These are phyloP conservation scores for Ylistrum balloti DNA, from an alignment of 1,140 invertebrate genomes.

Conservation along the genomic window DNA sequence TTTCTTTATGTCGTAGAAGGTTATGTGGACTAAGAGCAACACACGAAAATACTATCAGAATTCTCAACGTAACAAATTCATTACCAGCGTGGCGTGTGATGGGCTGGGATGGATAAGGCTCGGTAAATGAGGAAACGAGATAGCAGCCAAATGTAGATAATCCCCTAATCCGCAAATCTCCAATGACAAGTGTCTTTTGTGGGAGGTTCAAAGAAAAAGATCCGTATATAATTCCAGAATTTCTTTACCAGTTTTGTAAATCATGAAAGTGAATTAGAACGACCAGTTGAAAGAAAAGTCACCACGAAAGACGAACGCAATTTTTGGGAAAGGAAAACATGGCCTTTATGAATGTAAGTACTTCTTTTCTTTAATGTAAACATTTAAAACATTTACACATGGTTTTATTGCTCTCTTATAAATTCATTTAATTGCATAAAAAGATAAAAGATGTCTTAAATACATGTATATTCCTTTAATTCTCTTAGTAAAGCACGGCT, in stretches of 20 bases:
- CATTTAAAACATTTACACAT: too few relatives aligned
- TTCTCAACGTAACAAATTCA: neutral
- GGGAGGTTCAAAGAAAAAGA: neutral
- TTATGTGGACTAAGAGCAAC: neutral
- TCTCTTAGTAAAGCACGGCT: too few relatives aligned
- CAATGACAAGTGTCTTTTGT: neutral
- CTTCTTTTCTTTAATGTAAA: neutral
- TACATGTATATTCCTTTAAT: too few relatives aligned
- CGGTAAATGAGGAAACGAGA: neutral
- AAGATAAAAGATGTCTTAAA: too few relatives aligned
- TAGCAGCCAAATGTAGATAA: neutral
- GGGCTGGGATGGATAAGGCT: neutral
- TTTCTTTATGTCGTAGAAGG: neutral
- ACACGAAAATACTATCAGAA: neutral
- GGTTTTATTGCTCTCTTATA: too few relatives aligned
- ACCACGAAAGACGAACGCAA: neutral
- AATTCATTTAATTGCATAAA: too few relatives aligned
- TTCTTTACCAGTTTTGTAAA: neutral
- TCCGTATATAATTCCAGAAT: conserved; percentile 7
- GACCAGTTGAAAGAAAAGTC: neutral
- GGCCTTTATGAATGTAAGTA: neutral
- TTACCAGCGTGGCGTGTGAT: neutral
- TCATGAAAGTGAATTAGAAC: neutral
- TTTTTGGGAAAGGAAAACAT: neutral
- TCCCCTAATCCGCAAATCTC: neutral